These are phyloP conservation scores for Eubasilissa splendida DNA, from an alignment of 2,888 invertebrate genomes.

Conservation along the genomic window DNA sequence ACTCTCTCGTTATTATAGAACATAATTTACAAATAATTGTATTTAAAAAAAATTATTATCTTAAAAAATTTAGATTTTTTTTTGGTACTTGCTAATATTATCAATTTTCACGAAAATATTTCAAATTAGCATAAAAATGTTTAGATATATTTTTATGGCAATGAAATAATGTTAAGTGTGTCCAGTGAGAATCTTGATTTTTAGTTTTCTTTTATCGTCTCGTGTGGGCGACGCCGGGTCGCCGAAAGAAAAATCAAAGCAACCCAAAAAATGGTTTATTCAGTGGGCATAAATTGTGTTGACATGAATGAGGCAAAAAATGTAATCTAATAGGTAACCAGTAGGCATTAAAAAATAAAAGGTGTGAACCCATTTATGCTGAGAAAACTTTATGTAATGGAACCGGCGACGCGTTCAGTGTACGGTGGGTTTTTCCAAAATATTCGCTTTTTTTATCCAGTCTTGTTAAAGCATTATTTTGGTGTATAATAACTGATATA, in stretches of 20 bases:
- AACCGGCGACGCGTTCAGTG: constrained; percentile 21
- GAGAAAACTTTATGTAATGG: constrained; percentile 21
- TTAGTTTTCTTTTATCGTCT: constrained; percentile 10
- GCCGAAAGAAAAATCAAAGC: constrained; percentile 22
- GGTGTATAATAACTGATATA: background rate
- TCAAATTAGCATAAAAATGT: too few species aligned
- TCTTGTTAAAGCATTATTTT: background rate
- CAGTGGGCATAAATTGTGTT: constrained; percentile 14
- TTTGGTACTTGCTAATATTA: too few species aligned
- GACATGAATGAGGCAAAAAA: constrained; percentile 6
- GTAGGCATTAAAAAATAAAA: constrained; percentile 2
- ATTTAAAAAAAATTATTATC: too few species aligned
- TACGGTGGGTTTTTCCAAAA: constrained; percentile 15
- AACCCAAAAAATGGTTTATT: constrained; percentile 28
- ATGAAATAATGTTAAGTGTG: too few species aligned
- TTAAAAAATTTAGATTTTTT: too few species aligned
- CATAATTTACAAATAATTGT: too few species aligned
- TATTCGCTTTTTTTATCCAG: background rate
- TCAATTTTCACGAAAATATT: too few species aligned
- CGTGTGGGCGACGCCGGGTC: constrained; percentile 19
- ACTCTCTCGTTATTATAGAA: too few species aligned
- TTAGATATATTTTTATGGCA: too few species aligned
- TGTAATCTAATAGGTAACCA: constrained; percentile 22
- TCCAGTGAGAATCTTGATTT: constrained; percentile 1
- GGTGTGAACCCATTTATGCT: constrained; percentile 27